Conservation (phyloP, 2,113 vertebrate species). For the Girardinichthys multiradiatus region DNA sequence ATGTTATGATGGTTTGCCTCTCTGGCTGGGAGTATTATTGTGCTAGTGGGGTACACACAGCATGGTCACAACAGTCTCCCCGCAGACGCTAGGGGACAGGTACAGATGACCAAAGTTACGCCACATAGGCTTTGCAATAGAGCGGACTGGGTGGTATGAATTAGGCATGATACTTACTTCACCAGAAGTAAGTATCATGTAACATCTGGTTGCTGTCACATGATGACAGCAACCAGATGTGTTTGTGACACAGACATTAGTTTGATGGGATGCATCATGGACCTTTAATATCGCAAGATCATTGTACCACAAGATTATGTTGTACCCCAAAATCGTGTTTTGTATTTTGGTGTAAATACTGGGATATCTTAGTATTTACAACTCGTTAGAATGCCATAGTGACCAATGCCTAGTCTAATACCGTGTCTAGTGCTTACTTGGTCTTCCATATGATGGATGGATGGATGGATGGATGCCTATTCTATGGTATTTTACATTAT, state of each 20-base stretch:
- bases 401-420: not conserved
- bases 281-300: not conserved
- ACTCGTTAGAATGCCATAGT: not conserved
- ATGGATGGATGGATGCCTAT: conserved; percentile 3
- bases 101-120: not conserved
- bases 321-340: not conserved
- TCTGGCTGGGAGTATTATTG: not conserved
- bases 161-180: not conserved
- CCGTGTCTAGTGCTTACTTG: not conserved
- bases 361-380: not conserved
- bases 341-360: not conserved
- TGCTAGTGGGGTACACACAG: not conserved
- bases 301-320: not conserved
- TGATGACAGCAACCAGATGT: not conserved
- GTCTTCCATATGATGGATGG: not conserved
- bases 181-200: too few relatives aligned
- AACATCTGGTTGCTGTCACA: too few relatives aligned
- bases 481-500: too few relatives aligned
- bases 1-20: too few relatives aligned
- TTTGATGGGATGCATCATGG: not conserved
- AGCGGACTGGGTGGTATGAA: not conserved
- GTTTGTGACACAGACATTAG: not conserved
- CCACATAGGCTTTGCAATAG: not conserved
- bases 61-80: not conserved
- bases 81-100: too few relatives aligned